Evolutionary conservation across 92 coral and sea anemone genomes (phyloP), one percentile per base, ranked within the genome.

Genomic region (Zoanthus gigantus): DNA sequence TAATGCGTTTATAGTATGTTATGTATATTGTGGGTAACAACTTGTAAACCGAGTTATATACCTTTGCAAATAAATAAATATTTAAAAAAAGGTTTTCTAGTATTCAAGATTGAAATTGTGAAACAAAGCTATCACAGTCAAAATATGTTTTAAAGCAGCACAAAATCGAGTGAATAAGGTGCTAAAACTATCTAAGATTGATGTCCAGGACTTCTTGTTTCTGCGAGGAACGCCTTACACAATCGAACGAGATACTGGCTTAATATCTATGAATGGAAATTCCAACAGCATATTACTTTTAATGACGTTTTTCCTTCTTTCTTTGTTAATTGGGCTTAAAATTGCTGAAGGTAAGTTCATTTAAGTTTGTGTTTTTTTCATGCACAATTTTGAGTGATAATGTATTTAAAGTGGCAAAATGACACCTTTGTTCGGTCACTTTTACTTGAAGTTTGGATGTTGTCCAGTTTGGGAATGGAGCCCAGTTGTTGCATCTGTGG

Each of bases 401-500:
- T n/a, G 65, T 57, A 57, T 11, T 57, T n/a, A 13, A 57, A 57
- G 17, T 57, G 65, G 65, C 17, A 57, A 34, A 34, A 34, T 34
- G 42, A 34, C 42, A 34, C 23, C 15, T 54, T 54, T 54, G 61
- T 54, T 16, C 61, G 15, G 15, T 16, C 23, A 23, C 61, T 54
- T 54, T 54, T 16, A 54, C 14, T 54, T 54, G 61, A 54, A 10
- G 61, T 54, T 54, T 16, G 15, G 15, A 54, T 10, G 61, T 16
- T 54, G 61, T 54, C 61, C 10, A 13, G 61, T 10, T 54, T 54
- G 61, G 14, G 15, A 23, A 23, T 23, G 23, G 23, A 23, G 23
- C 23, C 23, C 23, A 23, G 23, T 23, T 83, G 87, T 71, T 83
- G 87, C 42, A 83, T 71, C 56, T 71, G 87, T 83, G 87, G 87